These are phyloP conservation scores for Scolopax bukidnonensis DNA, from an alignment of 2,797 vertebrate genomes.

Conservation along the genomic window DNA sequence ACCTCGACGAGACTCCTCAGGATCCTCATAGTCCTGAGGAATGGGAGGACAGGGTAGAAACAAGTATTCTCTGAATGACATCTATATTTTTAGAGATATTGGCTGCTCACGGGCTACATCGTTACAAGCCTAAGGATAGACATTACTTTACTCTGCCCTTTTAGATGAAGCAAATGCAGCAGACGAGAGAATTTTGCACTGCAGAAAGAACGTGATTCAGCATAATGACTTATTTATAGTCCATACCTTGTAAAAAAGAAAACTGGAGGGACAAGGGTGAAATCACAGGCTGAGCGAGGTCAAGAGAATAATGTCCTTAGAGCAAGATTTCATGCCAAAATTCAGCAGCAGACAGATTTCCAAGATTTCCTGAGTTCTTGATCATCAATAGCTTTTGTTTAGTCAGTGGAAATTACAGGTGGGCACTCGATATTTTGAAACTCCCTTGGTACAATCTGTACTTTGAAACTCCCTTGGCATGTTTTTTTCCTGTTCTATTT, in stretches of 20 bases:
- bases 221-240: background rate
- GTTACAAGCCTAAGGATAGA: background rate
- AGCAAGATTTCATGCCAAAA: background rate
- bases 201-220: background rate
- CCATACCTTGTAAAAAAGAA: background rate
- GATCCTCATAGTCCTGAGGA: background rate
- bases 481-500: conserved; percentile 34
- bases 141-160: background rate
- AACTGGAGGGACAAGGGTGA: background rate
- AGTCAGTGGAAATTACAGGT: background rate
- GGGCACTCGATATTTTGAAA: background rate
- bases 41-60: background rate
- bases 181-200: background rate
- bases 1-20: background rate
- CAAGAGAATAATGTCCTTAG: rapidly evolving
- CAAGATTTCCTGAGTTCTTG: background rate
- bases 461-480: background rate
- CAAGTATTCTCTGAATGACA: background rate
- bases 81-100: background rate
- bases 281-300: background rate
- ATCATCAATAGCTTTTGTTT: background rate
- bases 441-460: background rate
- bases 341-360: background rate
- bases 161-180: background rate
- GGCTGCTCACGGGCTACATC: background rate